Evolutionary conservation across 1,140 invertebrate genomes (phyloP).

Genomic region (Euura saliciscinereae): DNA sequence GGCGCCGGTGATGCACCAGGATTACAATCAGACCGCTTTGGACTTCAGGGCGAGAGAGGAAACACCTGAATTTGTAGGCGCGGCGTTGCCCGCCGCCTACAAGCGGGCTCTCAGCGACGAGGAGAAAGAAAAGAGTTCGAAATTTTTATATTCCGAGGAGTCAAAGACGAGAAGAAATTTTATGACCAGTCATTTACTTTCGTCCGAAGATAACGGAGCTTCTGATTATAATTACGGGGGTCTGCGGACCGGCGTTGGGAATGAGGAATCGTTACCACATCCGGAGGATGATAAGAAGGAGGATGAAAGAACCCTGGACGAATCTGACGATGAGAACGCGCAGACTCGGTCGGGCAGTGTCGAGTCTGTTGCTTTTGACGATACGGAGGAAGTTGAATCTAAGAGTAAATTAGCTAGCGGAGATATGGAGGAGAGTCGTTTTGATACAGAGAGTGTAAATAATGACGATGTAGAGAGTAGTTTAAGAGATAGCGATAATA

Average conservation of each 20-base stretch:
- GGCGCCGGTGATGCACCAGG: slow-evolving; percentile 8
- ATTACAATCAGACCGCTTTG: neutral
- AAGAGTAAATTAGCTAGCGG: slow-evolving; percentile 23
- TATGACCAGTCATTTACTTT: slow-evolving; percentile 38
- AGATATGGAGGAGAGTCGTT: neutral
- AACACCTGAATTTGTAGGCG: neutral
- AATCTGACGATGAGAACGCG: slow-evolving; percentile 36
- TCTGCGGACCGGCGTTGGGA: neutral
- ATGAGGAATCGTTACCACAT: neutral
- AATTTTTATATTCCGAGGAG: slow-evolving; percentile 29
- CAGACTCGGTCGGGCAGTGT: slow-evolving; percentile 2
- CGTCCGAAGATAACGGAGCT: neutral
- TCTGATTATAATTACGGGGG: neutral
- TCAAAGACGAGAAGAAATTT: slow-evolving; percentile 44
- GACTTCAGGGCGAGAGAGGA: neutral
- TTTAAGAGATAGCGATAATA: slow-evolving; percentile 29
- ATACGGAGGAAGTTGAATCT: slow-evolving; percentile 51
- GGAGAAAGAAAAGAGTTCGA: slow-evolving; percentile 63
- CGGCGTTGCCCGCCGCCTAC: neutral
- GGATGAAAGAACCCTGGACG: slow-evolving; percentile 8
- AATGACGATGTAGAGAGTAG: slow-evolving; percentile 21
- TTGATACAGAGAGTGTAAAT: slow-evolving; percentile 21
- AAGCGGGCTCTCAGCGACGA: slow-evolving; percentile 60
- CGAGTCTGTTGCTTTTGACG: slow-evolving; percentile 20
- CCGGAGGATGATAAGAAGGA: neutral